Conservation (phyloP, 2,113 vertebrate genomes). For the Cyanocitta stelleri region DNA sequence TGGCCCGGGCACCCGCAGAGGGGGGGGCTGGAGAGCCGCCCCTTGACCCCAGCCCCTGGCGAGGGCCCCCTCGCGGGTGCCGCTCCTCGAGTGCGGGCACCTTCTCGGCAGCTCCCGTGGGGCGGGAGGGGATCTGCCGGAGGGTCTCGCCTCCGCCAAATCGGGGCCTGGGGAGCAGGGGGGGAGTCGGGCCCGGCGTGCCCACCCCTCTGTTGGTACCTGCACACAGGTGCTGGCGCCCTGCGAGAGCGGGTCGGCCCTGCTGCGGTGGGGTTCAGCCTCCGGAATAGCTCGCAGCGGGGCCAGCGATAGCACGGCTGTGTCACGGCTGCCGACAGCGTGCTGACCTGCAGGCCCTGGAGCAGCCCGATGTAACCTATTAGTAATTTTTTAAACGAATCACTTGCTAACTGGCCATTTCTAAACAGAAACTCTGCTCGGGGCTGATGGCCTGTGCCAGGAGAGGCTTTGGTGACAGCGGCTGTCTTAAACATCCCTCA, state of each 20-base stretch:
- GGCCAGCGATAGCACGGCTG: neutral
- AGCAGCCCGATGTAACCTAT: neutral
- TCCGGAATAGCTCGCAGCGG: fast-evolving
- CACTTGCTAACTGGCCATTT: neutral
- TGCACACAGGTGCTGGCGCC: neutral
- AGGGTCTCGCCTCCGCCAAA: neutral
- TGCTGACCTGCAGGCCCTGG: neutral
- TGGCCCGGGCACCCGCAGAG: neutral
- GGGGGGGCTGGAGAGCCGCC: neutral
- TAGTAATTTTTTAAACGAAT: neutral
- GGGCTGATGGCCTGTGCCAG: neutral
- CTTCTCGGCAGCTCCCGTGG: neutral
- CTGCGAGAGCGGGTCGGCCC: neutral
- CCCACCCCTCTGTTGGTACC: neutral
- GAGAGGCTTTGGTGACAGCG: neutral
- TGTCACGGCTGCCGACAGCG: neutral
- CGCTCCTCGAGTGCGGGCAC: neutral
- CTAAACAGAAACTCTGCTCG: neutral
- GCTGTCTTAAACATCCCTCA: neutral
- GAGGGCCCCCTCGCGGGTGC: neutral
- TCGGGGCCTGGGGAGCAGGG: neutral
- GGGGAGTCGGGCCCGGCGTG: neutral
- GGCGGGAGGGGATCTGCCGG: neutral
- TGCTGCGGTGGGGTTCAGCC: neutral
- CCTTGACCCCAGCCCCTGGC: neutral